phyloP scores from a whole-genome alignment of 2,113 vertebrate genomes.

The Myxocyprinus asiaticus region DNA sequence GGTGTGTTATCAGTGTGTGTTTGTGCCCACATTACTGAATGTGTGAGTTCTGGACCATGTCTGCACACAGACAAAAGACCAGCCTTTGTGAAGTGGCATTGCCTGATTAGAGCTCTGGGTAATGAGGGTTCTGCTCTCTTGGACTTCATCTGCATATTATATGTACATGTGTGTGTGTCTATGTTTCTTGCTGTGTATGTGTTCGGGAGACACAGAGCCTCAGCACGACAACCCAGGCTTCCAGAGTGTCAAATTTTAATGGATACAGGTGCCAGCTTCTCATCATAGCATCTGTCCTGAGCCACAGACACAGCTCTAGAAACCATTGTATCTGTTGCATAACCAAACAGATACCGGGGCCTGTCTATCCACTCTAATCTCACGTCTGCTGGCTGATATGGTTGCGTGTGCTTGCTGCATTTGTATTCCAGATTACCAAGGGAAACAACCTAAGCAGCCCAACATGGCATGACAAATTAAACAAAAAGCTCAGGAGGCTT shows the following conservation, averaged over 20 bases:
- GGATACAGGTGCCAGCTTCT: constrained; percentile 30
- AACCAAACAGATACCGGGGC: not conserved
- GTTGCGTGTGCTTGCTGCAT: constrained; percentile 6
- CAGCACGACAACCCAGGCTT: too few relatives aligned
- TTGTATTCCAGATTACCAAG: constrained; percentile 15
- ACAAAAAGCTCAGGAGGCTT: not conserved
- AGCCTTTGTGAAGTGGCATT: not conserved
- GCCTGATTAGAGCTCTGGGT: not conserved
- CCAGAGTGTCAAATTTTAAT: too few relatives aligned
- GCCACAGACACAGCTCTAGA: too few relatives aligned
- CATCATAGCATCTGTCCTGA: constrained; percentile 37
- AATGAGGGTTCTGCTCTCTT: not conserved
- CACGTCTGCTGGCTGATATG: constrained; percentile 4
- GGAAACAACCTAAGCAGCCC: constrained; percentile 8
- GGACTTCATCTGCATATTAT: not conserved
- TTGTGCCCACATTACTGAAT: not conserved
- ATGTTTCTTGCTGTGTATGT: too few relatives aligned
- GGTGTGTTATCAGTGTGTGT: constrained; percentile 1
- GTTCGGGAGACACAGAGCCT: too few relatives aligned
- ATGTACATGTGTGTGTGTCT: too few relatives aligned
- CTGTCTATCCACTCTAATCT: constrained; percentile 28
- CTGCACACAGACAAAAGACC: constrained; percentile 5
- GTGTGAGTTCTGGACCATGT: constrained; percentile 17
- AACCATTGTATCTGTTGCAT: not conserved
- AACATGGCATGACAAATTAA: not conserved